Base-by-base conservation (phyloP, 2,888 invertebrate species). In the Agrenia bidenticulata region DNA sequence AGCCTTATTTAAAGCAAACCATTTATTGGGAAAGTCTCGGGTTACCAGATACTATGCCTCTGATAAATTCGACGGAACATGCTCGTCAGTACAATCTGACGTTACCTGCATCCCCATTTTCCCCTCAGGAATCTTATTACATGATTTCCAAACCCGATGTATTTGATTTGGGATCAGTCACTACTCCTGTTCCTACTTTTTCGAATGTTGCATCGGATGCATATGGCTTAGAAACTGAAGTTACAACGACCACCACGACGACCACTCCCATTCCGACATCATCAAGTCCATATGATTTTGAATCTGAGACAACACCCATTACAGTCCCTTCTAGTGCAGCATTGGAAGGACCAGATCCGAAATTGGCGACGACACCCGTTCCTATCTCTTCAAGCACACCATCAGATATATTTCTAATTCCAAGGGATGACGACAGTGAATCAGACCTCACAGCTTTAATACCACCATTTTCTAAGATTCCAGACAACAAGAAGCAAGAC, bases 1-100 rank as follows among this genome's bases (percentile, higher is more conserved):
- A 72, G 32, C 72, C 72, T 13, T 72, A 67, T 21, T 50, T 65
- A 1, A 53, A 72, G 24, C 64, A 69, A 50, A 62, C 63, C 15
- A 58, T 69, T 15, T 72, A 69, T 55, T 72, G 72, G 72, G 69
- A 74, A 58, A 66, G 69, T 41, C 42, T 74, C 17, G 68, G 65
- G 2, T 21, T 72, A 5, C 66, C 63, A 9, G 71, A 71, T 27
- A 63, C 64, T 1, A 19, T 66, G 2, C 72, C 73, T 1, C 58
- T 67, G 9, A 64, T 57, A 54, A 68, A 68, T 23, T 64, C 41
- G 42, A 54, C 62, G 7, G 42, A 57, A 19, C 57, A 57, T 27
- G 37, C 9, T 23, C 17, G 23, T 21, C 17, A 57, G 13, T 23
- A 57, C 39, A 24, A 41, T 39, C 17, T 41, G 4, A 26, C 7